Base-by-base conservation (phyloP, 2,113 vertebrate genomes). In the Gulo gulo region DNA sequence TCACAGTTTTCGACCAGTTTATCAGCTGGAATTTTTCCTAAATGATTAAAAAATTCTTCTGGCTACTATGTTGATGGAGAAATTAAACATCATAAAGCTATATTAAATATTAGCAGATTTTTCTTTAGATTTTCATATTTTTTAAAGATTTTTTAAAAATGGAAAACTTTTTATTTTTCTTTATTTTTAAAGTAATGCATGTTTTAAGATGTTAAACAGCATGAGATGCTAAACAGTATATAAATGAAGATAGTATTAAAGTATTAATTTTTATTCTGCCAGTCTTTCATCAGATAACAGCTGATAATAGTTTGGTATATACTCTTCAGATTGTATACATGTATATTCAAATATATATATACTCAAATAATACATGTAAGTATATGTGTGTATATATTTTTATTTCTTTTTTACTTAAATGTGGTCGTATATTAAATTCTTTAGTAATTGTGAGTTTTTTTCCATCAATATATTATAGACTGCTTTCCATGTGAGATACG, bases 81-180 rank as follows among this genome's bases (percentile, higher is more conserved):
- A 96, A 39, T 93, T 94, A 45, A 96, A 80, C 16, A 50, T 96
- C 42, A 52, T 95, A 83, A 91, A 88, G 36, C 34, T 79, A 13
- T 74, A 67, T 74, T 26, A 52, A 29, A 71, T 87, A 84, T 82
- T 92, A 57, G 20, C 7, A 80, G 20, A 12, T 21, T 42, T 96
- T 79, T 94, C 86, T 80, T 78, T 14, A 61, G 57, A 88, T 57
- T 90, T 88, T 86, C 21, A n/a, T 47, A 31, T 31, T 59, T 85
- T 45, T 94, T 83, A 88, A 78, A 63, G 65, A 16, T 84, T 91
- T 86, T 86, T 86, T 82, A 39, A 15, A 42, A 94, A 57, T 23
- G 12, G 6, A 87, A 65, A 57, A 3, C 14, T 36, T 63, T 86
- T 82, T 57, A 39, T 92, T 76, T 74, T 26, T 78, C 7, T n/a